phyloP scores from a whole-genome alignment of 1,140 invertebrate species.

The Pygmarrhopalites habei region DNA sequence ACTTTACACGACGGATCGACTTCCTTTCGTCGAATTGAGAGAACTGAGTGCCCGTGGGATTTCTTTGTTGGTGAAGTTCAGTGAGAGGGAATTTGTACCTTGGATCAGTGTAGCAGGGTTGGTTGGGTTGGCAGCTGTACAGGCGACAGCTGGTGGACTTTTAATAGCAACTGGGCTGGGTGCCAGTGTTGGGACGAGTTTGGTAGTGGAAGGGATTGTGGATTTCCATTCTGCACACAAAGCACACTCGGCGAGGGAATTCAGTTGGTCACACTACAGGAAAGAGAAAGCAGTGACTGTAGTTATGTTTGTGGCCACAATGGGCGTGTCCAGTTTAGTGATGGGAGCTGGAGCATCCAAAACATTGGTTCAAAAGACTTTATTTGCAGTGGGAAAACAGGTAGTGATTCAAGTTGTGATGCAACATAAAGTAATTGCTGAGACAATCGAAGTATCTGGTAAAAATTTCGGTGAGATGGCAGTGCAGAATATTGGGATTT shows the following conservation, averaged over 20 bases:
- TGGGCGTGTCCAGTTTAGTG: conserved; percentile 11
- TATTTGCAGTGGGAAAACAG: too few relatives aligned
- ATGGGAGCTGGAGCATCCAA: too few relatives aligned
- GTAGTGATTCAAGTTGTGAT: too few relatives aligned
- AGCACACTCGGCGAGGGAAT: conserved; percentile 12
- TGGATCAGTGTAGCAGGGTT: conserved; percentile 19
- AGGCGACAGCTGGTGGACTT: conserved; percentile 8
- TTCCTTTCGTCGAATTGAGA: conserved; percentile 6
- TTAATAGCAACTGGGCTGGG: conserved; percentile 22
- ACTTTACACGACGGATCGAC: neutral
- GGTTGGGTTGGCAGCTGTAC: neutral
- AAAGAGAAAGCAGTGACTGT: conserved; percentile 22
- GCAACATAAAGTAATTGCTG: too few relatives aligned
- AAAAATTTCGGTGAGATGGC: too few relatives aligned
- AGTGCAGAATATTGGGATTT: too few relatives aligned
- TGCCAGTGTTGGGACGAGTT: conserved; percentile 15
- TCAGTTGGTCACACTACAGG: conserved; percentile 20
- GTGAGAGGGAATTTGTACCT: conserved; percentile 9
- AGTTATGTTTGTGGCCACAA: conserved; percentile 7
- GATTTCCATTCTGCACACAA: conserved; percentile 4
- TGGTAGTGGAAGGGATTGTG: conserved; percentile 14
- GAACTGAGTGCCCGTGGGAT: conserved; percentile 13
- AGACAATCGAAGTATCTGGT: too few relatives aligned
- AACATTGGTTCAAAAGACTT: too few relatives aligned
- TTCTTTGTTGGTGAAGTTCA: conserved; percentile 11